Conservation (phyloP, 2,797 vertebrate species). For the Syngnathus acus region DNA sequence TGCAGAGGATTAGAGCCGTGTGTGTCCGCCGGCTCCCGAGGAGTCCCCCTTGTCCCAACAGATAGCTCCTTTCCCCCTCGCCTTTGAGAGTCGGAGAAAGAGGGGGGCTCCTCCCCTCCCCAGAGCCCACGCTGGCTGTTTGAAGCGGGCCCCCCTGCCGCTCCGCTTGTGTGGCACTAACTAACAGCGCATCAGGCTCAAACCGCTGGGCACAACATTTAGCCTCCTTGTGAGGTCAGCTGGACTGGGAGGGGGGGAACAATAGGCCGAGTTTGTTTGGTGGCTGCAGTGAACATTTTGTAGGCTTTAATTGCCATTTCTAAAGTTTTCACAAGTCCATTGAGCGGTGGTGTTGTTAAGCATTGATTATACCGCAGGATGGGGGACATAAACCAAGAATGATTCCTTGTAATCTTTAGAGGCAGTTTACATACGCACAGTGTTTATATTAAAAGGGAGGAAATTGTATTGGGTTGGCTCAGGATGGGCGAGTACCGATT, state of each 20-base stretch:
- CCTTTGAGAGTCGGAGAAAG: conserved; percentile 58
- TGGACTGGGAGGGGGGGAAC: conserved; percentile 26
- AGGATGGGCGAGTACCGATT: no score
- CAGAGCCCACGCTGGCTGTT: conserved; percentile 66
- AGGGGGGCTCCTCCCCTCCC: conserved; percentile 31
- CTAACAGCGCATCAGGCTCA: conserved; percentile 67
- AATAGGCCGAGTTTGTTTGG: conserved; percentile 50
- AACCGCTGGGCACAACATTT: conserved; percentile 74
- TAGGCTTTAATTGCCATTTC: conserved; percentile 55
- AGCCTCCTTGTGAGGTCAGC: conserved; percentile 70
- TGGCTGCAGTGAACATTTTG: conserved; percentile 40
- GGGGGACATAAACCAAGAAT: not conserved
- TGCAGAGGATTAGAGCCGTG: conserved; percentile 72
- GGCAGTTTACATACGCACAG: not conserved
- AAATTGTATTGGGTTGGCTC: not conserved
- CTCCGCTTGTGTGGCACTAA: conserved; percentile 69
- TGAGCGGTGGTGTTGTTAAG: conserved; percentile 48
- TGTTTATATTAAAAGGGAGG: not conserved
- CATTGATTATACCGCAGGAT: conserved; percentile 17
- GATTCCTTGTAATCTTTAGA: not conserved
- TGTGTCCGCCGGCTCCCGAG: conserved; percentile 57
- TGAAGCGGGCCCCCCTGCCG: conserved; percentile 60
- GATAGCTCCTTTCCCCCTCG: conserved; percentile 60
- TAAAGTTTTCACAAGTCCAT: conserved; percentile 56
- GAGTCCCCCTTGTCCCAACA: conserved; percentile 65